A percentile compares a stretch with the other conserved stretches of the same genome.
Evolutionary conservation across 37 sponge, comb jelly and placozoan genomes (phyloP).

Genomic region (Mnemiopsis leidyi): DNA sequence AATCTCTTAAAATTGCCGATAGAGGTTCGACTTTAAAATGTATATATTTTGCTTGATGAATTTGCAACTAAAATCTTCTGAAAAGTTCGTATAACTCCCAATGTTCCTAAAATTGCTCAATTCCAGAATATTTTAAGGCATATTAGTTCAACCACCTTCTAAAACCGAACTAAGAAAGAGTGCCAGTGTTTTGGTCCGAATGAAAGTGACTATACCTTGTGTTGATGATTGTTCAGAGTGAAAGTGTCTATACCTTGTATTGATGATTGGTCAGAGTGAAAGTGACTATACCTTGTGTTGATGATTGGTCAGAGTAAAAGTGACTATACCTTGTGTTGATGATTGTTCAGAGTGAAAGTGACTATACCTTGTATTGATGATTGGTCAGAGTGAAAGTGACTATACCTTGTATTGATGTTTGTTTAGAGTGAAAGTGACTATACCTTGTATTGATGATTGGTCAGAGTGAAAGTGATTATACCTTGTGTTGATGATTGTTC

Average conservation of each 20-base stretch:
- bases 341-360: background rate
- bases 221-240: background rate
- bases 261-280: background rate
- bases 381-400: background rate
- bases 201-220: too few relatives aligned
- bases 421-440: background rate
- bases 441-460: background rate
- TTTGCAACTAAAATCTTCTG: too few relatives aligned
- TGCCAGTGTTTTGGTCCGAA: too few relatives aligned
- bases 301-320: background rate
- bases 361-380: background rate
- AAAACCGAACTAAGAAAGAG: too few relatives aligned
- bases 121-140: too few relatives aligned
- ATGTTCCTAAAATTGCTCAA: too few relatives aligned
- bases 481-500: background rate
- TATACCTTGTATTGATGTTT: background rate
- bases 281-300: background rate
- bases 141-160: too few relatives aligned
- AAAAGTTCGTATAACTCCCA: too few relatives aligned
- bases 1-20: too few relatives aligned
- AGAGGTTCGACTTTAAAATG: too few relatives aligned
- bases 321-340: background rate
- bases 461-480: background rate
- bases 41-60: too few relatives aligned
- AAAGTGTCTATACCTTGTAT: background rate